Conservation (phyloP, 2,888 invertebrate species). For the Fragum fragum region DNA sequence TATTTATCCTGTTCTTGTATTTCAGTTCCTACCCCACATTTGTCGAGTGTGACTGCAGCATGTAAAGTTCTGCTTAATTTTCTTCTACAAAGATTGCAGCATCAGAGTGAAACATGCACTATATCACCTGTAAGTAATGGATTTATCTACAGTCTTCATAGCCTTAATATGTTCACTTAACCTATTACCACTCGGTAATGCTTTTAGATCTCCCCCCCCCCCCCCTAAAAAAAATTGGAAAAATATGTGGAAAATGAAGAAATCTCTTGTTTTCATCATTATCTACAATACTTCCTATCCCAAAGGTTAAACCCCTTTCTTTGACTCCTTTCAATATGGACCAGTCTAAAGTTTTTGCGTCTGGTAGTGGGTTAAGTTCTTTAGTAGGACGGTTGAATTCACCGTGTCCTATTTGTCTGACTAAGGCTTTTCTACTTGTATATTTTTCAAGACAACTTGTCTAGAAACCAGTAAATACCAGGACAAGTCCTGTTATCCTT, state of each 20-base stretch:
- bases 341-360: too few relatives aligned
- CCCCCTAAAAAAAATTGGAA: background rate
- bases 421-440: too few relatives aligned
- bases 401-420: too few relatives aligned
- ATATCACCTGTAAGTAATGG: slow-evolving; percentile 82
- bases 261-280: background rate
- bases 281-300: background rate
- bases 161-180: too few relatives aligned
- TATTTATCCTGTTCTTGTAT: background rate
- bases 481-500: too few relatives aligned
- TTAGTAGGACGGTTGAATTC: too few relatives aligned
- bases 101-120: slow-evolving; percentile 82
- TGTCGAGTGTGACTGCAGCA: slow-evolving; percentile 91
- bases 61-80: slow-evolving; percentile 91
- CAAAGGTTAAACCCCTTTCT: too few relatives aligned
- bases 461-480: too few relatives aligned
- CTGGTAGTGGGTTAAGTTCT: too few relatives aligned
- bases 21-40: slow-evolving; percentile 91
- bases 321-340: too few relatives aligned
- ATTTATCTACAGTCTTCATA: background rate
- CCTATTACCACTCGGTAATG: background rate
- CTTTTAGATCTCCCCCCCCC: background rate
- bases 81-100: slow-evolving; percentile 88
- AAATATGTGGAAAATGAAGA: background rate
- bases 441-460: too few relatives aligned